Conservation (phyloP, 2,888 invertebrate species). For the Geophilus truncorum region DNA sequence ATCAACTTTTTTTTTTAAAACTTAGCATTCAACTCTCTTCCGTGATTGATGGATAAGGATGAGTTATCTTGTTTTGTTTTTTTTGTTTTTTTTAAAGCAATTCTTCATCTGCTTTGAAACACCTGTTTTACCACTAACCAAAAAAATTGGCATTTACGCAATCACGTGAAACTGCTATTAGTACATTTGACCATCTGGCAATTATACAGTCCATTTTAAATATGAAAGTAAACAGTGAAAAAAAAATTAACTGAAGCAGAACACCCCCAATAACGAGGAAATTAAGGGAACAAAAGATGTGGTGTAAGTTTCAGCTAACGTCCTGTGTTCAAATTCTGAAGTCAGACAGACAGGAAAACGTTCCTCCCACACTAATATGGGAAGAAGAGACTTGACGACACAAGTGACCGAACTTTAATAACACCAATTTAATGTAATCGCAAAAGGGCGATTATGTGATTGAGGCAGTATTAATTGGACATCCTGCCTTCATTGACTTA, state of each 20-base stretch:
- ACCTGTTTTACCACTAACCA: background rate
- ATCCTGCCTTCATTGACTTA: slow-evolving; percentile 15
- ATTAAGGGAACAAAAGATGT: background rate
- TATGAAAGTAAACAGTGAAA: background rate
- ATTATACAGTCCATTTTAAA: background rate
- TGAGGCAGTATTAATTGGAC: background rate
- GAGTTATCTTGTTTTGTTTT: too few species aligned
- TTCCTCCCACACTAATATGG: slow-evolving; percentile 24
- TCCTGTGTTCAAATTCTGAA: background rate
- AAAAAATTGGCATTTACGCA: background rate
- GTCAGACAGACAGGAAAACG: slow-evolving; percentile 1
- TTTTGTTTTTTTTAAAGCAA: background rate
- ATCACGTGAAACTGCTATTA: background rate
- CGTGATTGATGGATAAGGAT: background rate
- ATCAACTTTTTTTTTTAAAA: background rate
- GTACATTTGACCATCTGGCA: background rate
- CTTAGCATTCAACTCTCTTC: background rate
- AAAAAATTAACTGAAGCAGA: background rate
- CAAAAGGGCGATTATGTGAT: slow-evolving; percentile 21
- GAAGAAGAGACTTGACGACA: slow-evolving; percentile 11
- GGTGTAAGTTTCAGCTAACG: background rate
- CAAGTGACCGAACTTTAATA: slow-evolving; percentile 22
- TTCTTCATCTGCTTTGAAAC: background rate
- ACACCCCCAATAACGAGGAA: background rate
- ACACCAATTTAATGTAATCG: slow-evolving; percentile 10